Percentiles rank a stretch among this genome's conserved stretches.
These are phyloP conservation scores for Lasioglossum zephyrum DNA, from an alignment of 2,888 invertebrate genomes.

Conservation along the genomic window DNA sequence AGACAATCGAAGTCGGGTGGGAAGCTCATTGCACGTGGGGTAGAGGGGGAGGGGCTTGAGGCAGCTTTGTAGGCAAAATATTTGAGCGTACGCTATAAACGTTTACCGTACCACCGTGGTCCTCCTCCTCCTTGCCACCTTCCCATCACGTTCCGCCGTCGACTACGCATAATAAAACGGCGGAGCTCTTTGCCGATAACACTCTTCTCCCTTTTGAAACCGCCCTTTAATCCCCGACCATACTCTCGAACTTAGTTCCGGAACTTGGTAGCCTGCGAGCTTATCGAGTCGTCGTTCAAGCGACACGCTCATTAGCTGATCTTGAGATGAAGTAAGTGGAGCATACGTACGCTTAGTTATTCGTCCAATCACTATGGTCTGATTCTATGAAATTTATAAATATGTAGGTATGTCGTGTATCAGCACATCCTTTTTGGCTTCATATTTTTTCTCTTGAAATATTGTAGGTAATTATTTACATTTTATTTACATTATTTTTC, in stretches of 20 bases:
- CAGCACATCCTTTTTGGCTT: too few species aligned
- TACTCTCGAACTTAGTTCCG: slow-evolving; percentile 16
- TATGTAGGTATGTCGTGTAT: too few species aligned
- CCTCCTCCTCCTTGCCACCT: not conserved
- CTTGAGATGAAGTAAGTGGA: not conserved
- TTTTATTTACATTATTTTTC: too few species aligned
- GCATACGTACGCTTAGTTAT: not conserved
- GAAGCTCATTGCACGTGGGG: slow-evolving; percentile 6
- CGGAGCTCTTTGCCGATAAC: slow-evolving; percentile 77
- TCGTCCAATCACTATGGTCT: not conserved
- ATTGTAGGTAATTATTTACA: too few species aligned
- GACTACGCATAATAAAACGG: slow-evolving; percentile 76
- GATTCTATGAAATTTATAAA: too few species aligned
- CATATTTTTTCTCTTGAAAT: too few species aligned
- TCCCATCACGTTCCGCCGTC: slow-evolving; percentile 21
- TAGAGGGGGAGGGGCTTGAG: slow-evolving; percentile 30
- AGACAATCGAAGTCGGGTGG: slow-evolving; percentile 28
- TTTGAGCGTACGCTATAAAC: slow-evolving; percentile 75
- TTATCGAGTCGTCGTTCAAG: slow-evolving; percentile 3
- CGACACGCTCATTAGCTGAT: not conserved
- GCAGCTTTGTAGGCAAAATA: slow-evolving; percentile 70
- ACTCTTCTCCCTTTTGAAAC: slow-evolving; percentile 56
- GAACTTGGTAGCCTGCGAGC: slow-evolving; percentile 1
- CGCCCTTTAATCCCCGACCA: slow-evolving; percentile 22
- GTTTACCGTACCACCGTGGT: slow-evolving; percentile 65